A percentile compares a stretch with the other conserved stretches of the same genome.
Evolutionary conservation across 2,797 vertebrate species (phyloP).

Genomic region (Lacerta bilineata): DNA sequence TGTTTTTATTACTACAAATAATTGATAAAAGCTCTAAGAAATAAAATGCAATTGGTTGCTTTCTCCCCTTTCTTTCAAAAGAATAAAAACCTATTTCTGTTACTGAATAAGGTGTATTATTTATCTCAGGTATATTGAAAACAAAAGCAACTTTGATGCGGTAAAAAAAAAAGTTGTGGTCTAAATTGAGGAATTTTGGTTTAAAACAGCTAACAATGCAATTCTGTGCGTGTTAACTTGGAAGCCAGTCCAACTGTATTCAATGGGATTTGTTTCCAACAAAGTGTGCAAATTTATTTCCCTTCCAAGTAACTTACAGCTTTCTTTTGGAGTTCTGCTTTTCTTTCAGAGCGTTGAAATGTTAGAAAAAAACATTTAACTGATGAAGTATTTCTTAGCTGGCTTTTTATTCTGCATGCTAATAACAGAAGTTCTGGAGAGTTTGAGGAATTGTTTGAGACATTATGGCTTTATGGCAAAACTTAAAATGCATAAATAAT

Average conservation of each 20-base stretch:
- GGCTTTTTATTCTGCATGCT: background rate
- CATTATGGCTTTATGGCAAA: background rate
- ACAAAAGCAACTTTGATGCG: background rate
- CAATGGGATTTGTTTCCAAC: too few species aligned
- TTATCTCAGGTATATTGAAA: conserved; percentile 3
- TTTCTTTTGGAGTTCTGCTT: conserved; percentile 22
- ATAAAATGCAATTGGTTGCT: background rate
- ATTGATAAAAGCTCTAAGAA: conserved; percentile 18
- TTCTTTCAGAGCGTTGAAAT: conserved; percentile 37
- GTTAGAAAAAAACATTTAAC: background rate
- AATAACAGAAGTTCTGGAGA: conserved; percentile 45
- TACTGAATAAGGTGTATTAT: too few species aligned
- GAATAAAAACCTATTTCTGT: background rate
- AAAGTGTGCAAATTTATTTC: background rate
- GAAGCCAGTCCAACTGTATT: background rate
- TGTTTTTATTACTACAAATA: conserved; percentile 14
- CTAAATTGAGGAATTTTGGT: background rate
- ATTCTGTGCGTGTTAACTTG: background rate
- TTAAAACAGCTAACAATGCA: background rate
- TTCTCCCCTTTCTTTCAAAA: background rate
- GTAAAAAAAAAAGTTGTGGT: background rate
- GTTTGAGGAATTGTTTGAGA: background rate
- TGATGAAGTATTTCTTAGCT: conserved; percentile 15
- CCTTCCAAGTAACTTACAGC: background rate
- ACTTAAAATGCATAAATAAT: background rate